Evolutionary conservation across 2,113 vertebrate genomes (phyloP), one percentile per base, ranked within the genome.

Genomic region (Tretioscincus oriximinensis): DNA sequence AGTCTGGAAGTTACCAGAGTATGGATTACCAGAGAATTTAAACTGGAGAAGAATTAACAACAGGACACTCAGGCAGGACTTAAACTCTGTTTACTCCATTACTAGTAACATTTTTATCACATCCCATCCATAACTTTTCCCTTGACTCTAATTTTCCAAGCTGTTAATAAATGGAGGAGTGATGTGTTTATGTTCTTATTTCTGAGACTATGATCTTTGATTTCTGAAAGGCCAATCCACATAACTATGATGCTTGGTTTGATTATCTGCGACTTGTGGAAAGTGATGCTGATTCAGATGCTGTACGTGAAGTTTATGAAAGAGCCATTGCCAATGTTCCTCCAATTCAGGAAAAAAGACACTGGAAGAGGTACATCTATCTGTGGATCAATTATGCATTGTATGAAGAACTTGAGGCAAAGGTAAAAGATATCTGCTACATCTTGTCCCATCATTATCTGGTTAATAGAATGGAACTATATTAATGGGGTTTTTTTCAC

Each of bases 211-310:
- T 73, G 16, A 68, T 70, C 54, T 2, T 0, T 67, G 29, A 47
- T 58, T 45, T 63, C 35, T 54, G 85, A 8, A 83, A 99, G 98
- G 98, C 97, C 0, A 99, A 97, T 91, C 98, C 98, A 2, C 98
- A 99, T 87, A 99, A 99, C 90, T 99, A 99, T 0, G 98, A 99
- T 1, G 97, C 98, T 0, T 99, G 98, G 98, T 99, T 99, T 7
- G 98, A 99, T 86, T 99, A 99, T 88, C 94, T 99, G 72, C 95
- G 98, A 2, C 88, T 99, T 89, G 96, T 99, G 88, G 98, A 99
- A 93, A 99, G 98, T 0, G 98, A 99, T 0, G 88, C 97, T 0
- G 96, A 98, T 20, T 86, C 95, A 0, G 98, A 97, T 79, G 94
- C 96, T 0, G 98, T 97, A 22, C 91, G 97, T 1, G 98, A 99